phyloP scores from a whole-genome alignment of 2,888 invertebrate species.

The Dinocampus coccinellae region DNA sequence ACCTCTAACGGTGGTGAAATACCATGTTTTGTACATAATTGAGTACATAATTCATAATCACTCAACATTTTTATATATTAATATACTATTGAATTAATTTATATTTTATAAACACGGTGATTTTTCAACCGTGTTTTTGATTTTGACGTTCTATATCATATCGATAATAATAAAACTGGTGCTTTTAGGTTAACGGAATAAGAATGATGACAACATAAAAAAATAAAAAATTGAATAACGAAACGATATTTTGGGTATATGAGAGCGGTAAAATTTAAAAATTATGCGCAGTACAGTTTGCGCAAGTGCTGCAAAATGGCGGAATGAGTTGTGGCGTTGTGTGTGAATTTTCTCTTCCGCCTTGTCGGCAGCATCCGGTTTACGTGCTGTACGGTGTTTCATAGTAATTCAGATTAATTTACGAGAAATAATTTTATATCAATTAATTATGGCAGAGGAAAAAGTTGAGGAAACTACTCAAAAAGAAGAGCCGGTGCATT shows the following conservation, averaged over 20 bases:
- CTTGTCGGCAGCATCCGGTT: slow-evolving; percentile 1
- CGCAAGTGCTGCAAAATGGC: too few species aligned
- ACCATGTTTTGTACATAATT: slow-evolving; percentile 56
- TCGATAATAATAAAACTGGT: not conserved
- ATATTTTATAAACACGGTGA: not conserved
- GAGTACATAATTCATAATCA: slow-evolving; percentile 57
- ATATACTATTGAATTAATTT: not conserved
- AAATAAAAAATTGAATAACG: not conserved
- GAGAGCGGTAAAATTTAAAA: not conserved
- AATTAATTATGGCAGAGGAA: slow-evolving; percentile 49
- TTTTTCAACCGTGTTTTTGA: not conserved
- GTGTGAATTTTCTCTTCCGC: slow-evolving; percentile 1
- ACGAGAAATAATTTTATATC: not conserved
- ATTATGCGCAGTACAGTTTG: not conserved
- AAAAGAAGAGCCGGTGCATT: slow-evolving; percentile 75
- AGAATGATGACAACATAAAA: not conserved
- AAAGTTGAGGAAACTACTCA: slow-evolving; percentile 44
- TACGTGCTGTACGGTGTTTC: slow-evolving; percentile 39
- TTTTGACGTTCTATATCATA: not conserved
- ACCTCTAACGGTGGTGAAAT: slow-evolving; percentile 55
- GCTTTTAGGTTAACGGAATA: not conserved
- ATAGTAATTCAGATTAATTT: slow-evolving; percentile 9
- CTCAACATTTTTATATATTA: slow-evolving; percentile 50
- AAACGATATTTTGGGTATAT: not conserved
- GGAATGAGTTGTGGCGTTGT: too few species aligned